A percentile compares a stretch with the other conserved stretches of the same genome.
Evolutionary conservation across 1,140 invertebrate species (phyloP).

Genomic region (Drosophila cardini): DNA sequence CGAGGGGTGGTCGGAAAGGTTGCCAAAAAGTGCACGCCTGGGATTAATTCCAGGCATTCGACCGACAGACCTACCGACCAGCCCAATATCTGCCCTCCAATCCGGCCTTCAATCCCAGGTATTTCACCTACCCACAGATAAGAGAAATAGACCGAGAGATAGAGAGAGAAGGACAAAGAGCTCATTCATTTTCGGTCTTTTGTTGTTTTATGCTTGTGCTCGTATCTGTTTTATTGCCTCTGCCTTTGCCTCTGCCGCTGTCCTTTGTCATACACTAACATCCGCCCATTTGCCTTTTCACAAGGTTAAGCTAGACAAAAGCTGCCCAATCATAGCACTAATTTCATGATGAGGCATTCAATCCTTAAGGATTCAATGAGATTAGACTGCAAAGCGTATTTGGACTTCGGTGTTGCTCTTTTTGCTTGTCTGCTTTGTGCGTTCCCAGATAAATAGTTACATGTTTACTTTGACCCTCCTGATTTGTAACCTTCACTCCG

Average conservation of each 20-base stretch:
- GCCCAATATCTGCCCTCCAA: background rate
- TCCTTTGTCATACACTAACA: constrained; percentile 49
- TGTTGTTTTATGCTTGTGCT: constrained; percentile 60
- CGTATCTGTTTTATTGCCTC: constrained; percentile 64
- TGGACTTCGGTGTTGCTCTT: background rate
- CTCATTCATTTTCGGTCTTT: constrained; percentile 70
- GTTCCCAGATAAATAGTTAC: constrained; percentile 74
- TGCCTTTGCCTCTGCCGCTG: constrained; percentile 62
- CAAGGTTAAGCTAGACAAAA: constrained; percentile 2
- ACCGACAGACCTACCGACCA: background rate
- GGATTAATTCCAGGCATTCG: constrained; percentile 65
- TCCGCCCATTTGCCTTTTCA: background rate
- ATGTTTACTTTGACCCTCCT: constrained; percentile 60
- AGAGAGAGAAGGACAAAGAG: constrained; percentile 15
- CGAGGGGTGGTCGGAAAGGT: constrained; percentile 27
- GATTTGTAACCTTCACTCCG: constrained; percentile 24
- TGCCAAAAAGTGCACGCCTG: constrained; percentile 64
- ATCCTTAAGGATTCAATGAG: background rate
- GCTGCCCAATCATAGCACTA: background rate
- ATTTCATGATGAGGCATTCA: constrained; percentile 1
- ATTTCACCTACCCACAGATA: constrained; percentile 24
- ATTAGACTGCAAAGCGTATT: constrained; percentile 6
- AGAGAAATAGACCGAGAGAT: constrained; percentile 5
- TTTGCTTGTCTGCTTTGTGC: constrained; percentile 53
- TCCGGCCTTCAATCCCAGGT: constrained; percentile 21